These are phyloP conservation scores for Buathra laborator DNA, from an alignment of 2,888 invertebrate species.

Conservation along the genomic window DNA sequence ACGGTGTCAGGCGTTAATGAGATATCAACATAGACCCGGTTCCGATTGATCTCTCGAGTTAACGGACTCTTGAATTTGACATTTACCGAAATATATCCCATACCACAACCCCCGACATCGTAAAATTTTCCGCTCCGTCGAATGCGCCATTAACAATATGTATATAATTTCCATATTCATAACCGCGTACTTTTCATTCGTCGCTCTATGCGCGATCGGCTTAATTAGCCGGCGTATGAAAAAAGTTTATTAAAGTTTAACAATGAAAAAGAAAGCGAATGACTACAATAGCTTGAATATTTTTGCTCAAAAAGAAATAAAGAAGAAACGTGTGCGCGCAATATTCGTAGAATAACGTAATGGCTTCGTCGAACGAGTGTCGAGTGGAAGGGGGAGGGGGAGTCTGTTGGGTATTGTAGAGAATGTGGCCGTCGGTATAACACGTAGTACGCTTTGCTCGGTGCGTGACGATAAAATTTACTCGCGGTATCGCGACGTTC, in stretches of 20 bases:
- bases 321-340: slow-evolving; percentile 20
- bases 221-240: neutral
- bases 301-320: neutral
- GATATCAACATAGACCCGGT: slow-evolving; percentile 37
- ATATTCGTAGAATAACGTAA: slow-evolving; percentile 52
- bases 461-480: slow-evolving; percentile 74
- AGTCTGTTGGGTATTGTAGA: slow-evolving; percentile 5
- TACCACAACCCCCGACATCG: neutral
- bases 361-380: slow-evolving; percentile 55
- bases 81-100: slow-evolving; percentile 17
- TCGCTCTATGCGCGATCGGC: neutral
- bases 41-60: slow-evolving; percentile 50
- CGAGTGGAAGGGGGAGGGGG: slow-evolving; percentile 6
- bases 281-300: slow-evolving; percentile 21
- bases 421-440: slow-evolving; percentile 22
- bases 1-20: slow-evolving; percentile 61
- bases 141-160: neutral
- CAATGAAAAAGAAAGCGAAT: neutral
- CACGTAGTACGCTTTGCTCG: slow-evolving; percentile 28
- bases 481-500: slow-evolving; percentile 60
- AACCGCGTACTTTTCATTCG: neutral
- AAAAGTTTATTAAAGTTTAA: slow-evolving; percentile 14
- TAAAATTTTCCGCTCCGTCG: neutral
- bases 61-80: slow-evolving; percentile 32
- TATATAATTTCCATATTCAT: neutral